Percentiles rank a stretch among this genome's conserved stretches.
These are phyloP conservation scores for Druon quercuslanigerum DNA, from an alignment of 1,140 invertebrate genomes.

Conservation along the genomic window DNA sequence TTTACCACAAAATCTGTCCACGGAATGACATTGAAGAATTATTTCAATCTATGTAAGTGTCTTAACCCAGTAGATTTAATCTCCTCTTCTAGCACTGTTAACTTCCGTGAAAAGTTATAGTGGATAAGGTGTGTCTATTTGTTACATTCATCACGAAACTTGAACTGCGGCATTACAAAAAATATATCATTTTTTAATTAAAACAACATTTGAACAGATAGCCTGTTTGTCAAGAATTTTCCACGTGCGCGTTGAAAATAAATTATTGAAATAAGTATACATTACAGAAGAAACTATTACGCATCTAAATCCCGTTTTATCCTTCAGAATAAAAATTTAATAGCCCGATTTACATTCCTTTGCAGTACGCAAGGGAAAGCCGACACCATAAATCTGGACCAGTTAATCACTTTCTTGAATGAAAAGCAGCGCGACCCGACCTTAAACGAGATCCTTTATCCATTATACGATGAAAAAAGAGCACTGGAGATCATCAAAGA, in stretches of 20 bases:
- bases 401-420: constrained; percentile 97
- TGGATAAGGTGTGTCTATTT: neutral
- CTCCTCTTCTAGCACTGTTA: neutral
- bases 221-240: no score
- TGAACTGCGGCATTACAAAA: no score
- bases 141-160: no score
- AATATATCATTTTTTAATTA: no score
- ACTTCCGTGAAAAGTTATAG: neutral
- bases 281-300: neutral
- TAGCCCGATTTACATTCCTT: constrained; percentile 33
- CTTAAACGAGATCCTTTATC: constrained; percentile 99
- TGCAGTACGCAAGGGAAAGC: constrained; percentile 92
- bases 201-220: no score
- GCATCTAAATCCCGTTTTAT: constrained; percentile 15
- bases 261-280: neutral
- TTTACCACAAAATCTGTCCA: constrained; percentile 99
- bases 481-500: constrained; percentile 94
- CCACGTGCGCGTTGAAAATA: no score
- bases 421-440: constrained; percentile 99
- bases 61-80: constrained; percentile 6
- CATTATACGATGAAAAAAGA: constrained; percentile 96
- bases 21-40: constrained; percentile 99
- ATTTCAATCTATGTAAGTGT: constrained; percentile 95
- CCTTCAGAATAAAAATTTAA: constrained; percentile 35
- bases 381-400: constrained; percentile 89